Base-by-base conservation (phyloP, 2,888 invertebrate genomes). In the Scrobipalpa costella region DNA sequence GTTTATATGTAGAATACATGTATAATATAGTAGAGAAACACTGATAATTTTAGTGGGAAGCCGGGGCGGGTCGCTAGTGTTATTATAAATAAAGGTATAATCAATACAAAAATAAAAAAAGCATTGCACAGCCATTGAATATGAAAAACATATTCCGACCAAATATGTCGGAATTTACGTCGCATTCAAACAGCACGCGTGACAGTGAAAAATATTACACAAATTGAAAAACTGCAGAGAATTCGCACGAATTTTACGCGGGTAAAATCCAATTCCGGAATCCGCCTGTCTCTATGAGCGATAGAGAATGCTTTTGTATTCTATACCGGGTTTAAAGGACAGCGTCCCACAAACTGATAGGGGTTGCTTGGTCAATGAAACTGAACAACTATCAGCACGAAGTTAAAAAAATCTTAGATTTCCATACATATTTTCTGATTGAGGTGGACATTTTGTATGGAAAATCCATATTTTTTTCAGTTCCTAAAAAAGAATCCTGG, bases 261-360 rank as follows among this genome's bases (percentile, higher is more conserved):
- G 60, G 55, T 33, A 58, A 60, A 64, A 64, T 64, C 61, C 64
- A 64, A 64, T 64, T 47, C 27, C 61, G 50, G 36, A 61, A 49
- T 49, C 61, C 55, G 52, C 52, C 60, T 38, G 50, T 52, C 59
- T 55, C 63, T 47, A 40, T 55, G 57, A 55, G 27, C 40, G 33
- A 57, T 34, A 57, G 57, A 15, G 57, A 57, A 57, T 34, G 57
- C 15, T 57, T 36, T 36, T 34, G n/a, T 34, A 34, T 57, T 15
- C 15, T 34, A 57, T 52, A 52, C 13, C 21, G 21, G 21, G 11
- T 7, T 11, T 19, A 21, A 21, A 2, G 1, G 38, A 11, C 38
- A n/a, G n/a, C n/a, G n/a, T n/a, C n/a, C n/a, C n/a, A n/a, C n/a
- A n/a, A n/a, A n/a, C n/a, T n/a, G n/a, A n/a, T n/a, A n/a, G n/a